Base-by-base conservation (phyloP, 2,888 invertebrate genomes). In the Junonia oenone region DNA sequence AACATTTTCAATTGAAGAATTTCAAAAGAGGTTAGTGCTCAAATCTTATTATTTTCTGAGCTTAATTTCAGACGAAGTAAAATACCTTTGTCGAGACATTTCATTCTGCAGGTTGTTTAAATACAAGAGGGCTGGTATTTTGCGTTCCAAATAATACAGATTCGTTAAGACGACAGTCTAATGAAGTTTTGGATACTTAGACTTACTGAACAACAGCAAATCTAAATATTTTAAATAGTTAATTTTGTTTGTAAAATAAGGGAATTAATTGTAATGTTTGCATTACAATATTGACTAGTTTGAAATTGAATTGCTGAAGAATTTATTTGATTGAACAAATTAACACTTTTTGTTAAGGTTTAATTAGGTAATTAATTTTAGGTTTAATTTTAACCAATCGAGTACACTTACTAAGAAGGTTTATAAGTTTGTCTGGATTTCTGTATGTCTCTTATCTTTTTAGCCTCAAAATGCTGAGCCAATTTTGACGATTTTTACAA, bases 131-230 rank as follows among this genome's bases (percentile, higher is more conserved):
- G 48, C 38, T 50, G 45, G 37, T 33, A 57, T 52, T 57, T 51
- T 19, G 22, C 47, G 35, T 51, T 31, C 38, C 45, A 55, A 60
- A 58, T 60, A 58, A 43, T 55, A 55, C 49, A 51, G 27, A 60
- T 55, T 58, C 49, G 50, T 46, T 52, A 58, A 52, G 46, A 60
- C 51, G 40, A 51, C 50, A 51, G 40, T 49, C 49, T 58, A 52
- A 58, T 60, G 55, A 60, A 52, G 55, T 58, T 49, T 46, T n/a
- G 46, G 47, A 51, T 51, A 58, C 45, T 49, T 45, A 29, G 43
- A 45, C 40, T 50, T 43, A 45, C 43, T 33, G 14, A 55, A 37
- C 14, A 45, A 37, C 31, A 13, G 2, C 13, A 31, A 33, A 49
- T 52, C 48, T 52, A 37, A 45, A 52, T 52, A 49, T 15, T 33